Evolutionary conservation across 2,797 vertebrate genomes (phyloP), one percentile per base, ranked within the genome.

Genomic region (Manis pentadactyla): DNA sequence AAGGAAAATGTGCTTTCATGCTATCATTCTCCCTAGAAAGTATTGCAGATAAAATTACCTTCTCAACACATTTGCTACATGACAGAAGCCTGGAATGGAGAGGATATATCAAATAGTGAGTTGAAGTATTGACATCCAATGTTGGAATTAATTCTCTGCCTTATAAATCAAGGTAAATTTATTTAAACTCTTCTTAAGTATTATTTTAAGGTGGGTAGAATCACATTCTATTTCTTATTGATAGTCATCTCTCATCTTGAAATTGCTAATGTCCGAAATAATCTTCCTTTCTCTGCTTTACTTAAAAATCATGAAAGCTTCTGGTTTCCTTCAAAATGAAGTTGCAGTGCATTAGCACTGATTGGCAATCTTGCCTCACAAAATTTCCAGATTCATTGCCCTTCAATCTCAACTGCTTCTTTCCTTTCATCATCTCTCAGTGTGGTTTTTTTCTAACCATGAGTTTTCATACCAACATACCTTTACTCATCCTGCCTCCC

Each of bases 401-500:
- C 31, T 77, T 86, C 63, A 88, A 68, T 89, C 19, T 82, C 86
- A 83, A 59, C 10, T 5, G 49, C 13, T 1, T 89, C 68, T 82
- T 83, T 15, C 8, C 18, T 83, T 64, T 73, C 42, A 9, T 63
- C 10, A 19, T 63, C 7, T 61, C 66, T 85, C 55, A 64, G 4
- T 29, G 27, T 27, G 19, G 29, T 37, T 49, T 84, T 87, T 77
- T 87, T 57, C 59, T 79, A 57, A 68, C 27, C 34, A 29, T 37
- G 19, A 2, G 10, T 51, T 75, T 92, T 69, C 25, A 37, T 37
- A n/a, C 23, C 34, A 59, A 7, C 8, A 21, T 25, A 51, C 61
- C 37, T 96, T 93, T 97, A 46, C 7, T 97, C 29, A 66, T 81
- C 55, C 66, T 94, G 88, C 64, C 63, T 29, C 19, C 11, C 77